Evolutionary conservation across 2,888 invertebrate genomes (phyloP).

Genomic region (Disparrhopalites patrizii): DNA sequence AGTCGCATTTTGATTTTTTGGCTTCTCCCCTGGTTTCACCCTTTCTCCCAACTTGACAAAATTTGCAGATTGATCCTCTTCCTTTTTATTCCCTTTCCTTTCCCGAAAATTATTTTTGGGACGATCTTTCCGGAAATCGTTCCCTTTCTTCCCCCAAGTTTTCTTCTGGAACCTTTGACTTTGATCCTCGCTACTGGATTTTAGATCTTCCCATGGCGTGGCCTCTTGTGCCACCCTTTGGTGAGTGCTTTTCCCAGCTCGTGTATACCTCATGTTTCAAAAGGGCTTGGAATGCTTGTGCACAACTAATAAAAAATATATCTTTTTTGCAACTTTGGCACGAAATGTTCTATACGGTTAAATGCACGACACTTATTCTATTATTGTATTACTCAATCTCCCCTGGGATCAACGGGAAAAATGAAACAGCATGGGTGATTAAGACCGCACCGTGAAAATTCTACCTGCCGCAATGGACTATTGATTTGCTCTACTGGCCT

Average conservation of each 20-base stretch:
- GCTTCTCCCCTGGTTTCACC: neutral
- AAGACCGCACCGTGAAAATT: too few relatives aligned
- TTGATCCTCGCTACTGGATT: conserved; percentile 28
- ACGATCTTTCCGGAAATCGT: neutral
- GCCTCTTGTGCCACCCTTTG: conserved; percentile 64
- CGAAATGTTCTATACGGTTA: too few relatives aligned
- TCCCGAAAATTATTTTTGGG: neutral
- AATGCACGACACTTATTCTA: too few relatives aligned
- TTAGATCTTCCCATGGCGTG: conserved; percentile 69
- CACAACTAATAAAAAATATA: too few relatives aligned
- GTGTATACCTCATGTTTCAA: neutral
- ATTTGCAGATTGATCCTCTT: conserved; percentile 52
- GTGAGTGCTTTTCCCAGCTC: conserved; percentile 67
- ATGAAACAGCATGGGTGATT: too few relatives aligned
- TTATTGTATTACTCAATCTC: too few relatives aligned
- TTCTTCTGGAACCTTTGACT: neutral
- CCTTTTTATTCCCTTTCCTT: conserved; percentile 23
- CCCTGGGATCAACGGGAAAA: too few relatives aligned
- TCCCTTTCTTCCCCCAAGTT: neutral
- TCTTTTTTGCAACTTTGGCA: too few relatives aligned
- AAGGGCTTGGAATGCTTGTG: too few relatives aligned
- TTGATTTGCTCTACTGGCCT: too few relatives aligned
- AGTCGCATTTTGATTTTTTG: conserved; percentile 4
- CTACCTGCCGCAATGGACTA: too few relatives aligned
- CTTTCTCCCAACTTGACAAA: conserved; percentile 29